A percentile compares a stretch with the other conserved stretches of the same genome.
Conservation (phyloP, 1,140 invertebrate genomes). For the Apis dorsata region DNA sequence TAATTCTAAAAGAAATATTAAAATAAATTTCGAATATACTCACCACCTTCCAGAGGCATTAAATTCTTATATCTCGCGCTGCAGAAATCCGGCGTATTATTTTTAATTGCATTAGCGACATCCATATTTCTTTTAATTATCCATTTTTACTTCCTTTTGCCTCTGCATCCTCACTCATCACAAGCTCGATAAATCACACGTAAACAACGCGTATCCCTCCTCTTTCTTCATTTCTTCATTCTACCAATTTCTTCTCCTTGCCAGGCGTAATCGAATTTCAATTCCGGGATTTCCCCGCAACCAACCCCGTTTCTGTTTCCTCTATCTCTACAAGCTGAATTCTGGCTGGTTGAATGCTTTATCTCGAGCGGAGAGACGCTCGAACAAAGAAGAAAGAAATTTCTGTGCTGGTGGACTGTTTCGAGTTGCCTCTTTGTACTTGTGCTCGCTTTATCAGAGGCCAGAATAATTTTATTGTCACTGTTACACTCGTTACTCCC, state of each 20-base stretch:
- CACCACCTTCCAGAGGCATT: conserved; percentile 69
- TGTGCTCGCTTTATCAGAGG: not conserved
- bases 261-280: not conserved
- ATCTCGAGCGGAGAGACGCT: not conserved
- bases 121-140: conserved; percentile 68
- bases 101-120: conserved; percentile 56
- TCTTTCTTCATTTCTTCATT: not conserved
- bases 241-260: not conserved
- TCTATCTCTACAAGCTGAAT: not conserved
- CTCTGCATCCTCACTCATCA: not conserved
- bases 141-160: conserved; percentile 33
- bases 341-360: not conserved
- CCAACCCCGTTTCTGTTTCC: not conserved
- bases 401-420: not conserved
- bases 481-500: not conserved
- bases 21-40: not conserved
- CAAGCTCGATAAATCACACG: not conserved
- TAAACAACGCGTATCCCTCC: not conserved
- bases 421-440: not conserved
- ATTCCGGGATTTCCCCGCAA: not conserved
- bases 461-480: not conserved
- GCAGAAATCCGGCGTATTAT: conserved; percentile 68
- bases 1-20: no score
- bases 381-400: not conserved
- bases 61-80: conserved; percentile 67